Evolutionary conservation across 2,888 invertebrate species (phyloP).

Genomic region (Prostheceraeus crozeri): DNA sequence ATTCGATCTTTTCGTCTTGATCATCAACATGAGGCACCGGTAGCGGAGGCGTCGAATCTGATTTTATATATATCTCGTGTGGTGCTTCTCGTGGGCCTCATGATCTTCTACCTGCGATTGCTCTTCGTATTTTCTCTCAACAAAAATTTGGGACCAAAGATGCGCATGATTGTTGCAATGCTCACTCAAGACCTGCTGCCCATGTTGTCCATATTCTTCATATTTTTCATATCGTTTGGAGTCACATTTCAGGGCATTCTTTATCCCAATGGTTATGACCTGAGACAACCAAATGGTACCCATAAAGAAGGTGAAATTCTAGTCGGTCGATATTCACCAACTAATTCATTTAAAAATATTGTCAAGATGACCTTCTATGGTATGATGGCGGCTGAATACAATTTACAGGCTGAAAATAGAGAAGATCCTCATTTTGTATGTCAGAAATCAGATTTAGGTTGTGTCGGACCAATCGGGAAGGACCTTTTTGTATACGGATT

Average conservation of each 20-base stretch:
- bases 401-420: background rate
- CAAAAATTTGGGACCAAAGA: conserved; percentile 35
- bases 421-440: too few species aligned
- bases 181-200: conserved; percentile 34
- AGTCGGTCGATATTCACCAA: too few species aligned
- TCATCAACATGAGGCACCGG: too few species aligned
- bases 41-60: background rate
- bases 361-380: too few species aligned
- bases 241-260: conserved; percentile 37
- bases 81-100: conserved; percentile 22
- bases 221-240: conserved; percentile 37
- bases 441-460: too few species aligned
- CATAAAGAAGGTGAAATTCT: too few species aligned
- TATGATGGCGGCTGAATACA: conserved; percentile 30
- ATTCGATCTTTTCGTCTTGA: too few species aligned
- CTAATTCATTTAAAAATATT: too few species aligned
- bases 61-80: conserved; percentile 10
- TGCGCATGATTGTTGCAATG: conserved; percentile 38
- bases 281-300: too few species aligned
- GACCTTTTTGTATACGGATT: conserved; percentile 2
- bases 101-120: conserved; percentile 30
- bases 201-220: conserved; percentile 31
- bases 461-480: conserved; percentile 17
- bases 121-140: conserved; percentile 34
- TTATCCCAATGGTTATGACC: conserved; percentile 35